A percentile compares a stretch with the other conserved stretches of the same genome.
Conservation (phyloP, 2,113 vertebrate species). For the Podocnemis expansa region DNA sequence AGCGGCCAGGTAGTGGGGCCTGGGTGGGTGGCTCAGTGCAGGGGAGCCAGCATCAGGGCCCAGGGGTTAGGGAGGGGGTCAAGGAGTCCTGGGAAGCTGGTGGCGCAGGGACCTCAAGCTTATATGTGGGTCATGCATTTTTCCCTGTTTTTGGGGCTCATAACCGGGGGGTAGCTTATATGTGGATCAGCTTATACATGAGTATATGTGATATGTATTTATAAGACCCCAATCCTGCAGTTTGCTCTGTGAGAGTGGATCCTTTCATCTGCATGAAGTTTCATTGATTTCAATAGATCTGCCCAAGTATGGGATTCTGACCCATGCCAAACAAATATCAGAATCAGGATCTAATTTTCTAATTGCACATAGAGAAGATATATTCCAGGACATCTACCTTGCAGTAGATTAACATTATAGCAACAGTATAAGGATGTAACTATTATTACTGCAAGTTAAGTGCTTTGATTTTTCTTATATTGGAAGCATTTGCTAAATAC, state of each 20-base stretch:
- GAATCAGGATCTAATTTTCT: background rate
- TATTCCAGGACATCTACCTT: background rate
- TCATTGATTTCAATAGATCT: background rate
- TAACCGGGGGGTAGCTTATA: no score
- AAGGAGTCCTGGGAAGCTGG: no score
- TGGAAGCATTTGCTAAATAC: constrained; percentile 22
- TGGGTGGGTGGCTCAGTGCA: no score
- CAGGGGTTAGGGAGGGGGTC: no score
- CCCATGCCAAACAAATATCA: background rate
- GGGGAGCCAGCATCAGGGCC: no score
- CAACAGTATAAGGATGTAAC: background rate
- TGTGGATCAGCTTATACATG: no score
- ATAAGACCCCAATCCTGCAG: background rate
- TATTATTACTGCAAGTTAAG: background rate
- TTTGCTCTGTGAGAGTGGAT: background rate
- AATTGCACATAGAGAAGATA: background rate
- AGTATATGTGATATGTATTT: no score
- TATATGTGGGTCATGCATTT: no score
- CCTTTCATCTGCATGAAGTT: background rate
- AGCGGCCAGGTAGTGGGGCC: no score
- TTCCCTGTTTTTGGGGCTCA: no score
- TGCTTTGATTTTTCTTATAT: background rate
- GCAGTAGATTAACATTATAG: background rate
- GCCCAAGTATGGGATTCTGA: background rate
- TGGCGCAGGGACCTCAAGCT: no score